Base-by-base conservation (phyloP, 2,113 vertebrate species). In the Cololabis saira region DNA sequence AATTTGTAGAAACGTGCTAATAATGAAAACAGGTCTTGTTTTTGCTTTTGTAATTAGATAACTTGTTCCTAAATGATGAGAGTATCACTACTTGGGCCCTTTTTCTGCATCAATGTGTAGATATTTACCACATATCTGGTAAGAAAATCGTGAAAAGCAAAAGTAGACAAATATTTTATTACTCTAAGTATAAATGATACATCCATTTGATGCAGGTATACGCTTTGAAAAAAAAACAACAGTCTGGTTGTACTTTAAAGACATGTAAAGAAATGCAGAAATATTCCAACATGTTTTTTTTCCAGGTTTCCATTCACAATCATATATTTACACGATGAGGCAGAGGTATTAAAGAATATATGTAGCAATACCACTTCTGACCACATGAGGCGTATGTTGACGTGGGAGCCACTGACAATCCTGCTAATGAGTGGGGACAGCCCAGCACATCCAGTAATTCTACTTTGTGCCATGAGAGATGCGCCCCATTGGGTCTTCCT, bases 1-100 rank as follows among this genome's bases (percentile, higher is more conserved):
- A 79, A 90, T 86, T 83, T 80, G 71, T 53, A 61, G 57, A 74
- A 80, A 71, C 76, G 63, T 52, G 71, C 66, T 74, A 75, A 80
- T 73, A 69, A 64, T 81, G 51, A 50, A 76, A 85, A 72, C 57
- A 67, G 21, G 19, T 51, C 61, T 43, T 6, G 51, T 72, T 73
- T 80, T 81, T 76, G 61, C 67, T 74, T 85, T 76, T 79, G 82
- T 48, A 87, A 80, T 62, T 70, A 56, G 52, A 54, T 37, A 7
- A 37, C 6, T 9, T 1, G 30, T 49, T 55, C 56, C 45, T 3
- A 1, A 41, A 18, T 68, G 67, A 37, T 11, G 22, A 76, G 60
- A 53, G 48, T 24, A 12, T 30, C 12, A 5, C 4, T 16, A 15
- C 3, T 8, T 42, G 55, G 63, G 57, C 16, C 55, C 22, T 11